These are phyloP conservation scores for Pteropus alecto DNA, from an alignment of 2,113 vertebrate genomes.

Conservation along the genomic window DNA sequence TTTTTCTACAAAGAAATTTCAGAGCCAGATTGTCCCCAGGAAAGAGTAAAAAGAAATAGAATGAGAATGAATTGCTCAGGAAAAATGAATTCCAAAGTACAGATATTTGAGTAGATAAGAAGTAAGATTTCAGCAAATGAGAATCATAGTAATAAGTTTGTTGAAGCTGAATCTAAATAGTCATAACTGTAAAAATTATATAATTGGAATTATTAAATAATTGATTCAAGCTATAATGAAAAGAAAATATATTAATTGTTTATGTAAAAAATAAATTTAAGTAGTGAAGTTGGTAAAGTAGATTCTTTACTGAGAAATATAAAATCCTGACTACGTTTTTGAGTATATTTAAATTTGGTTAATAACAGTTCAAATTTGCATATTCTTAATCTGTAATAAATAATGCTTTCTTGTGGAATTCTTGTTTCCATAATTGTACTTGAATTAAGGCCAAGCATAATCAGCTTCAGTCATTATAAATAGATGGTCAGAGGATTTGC, in stretches of 20 bases:
- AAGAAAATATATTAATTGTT: not conserved
- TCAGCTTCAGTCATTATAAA: not conserved
- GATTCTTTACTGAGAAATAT: not conserved
- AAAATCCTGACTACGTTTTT: not conserved
- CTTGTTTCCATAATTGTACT: not conserved
- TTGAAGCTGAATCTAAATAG: not conserved
- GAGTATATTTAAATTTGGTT: not conserved
- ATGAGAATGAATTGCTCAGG: not conserved
- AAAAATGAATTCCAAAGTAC: not conserved
- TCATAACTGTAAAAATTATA: not conserved
- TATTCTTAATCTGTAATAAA: not conserved
- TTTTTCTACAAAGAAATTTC: not conserved
- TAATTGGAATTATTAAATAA: not conserved
- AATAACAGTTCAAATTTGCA: not conserved
- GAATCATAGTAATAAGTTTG: not conserved
- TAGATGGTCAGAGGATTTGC: not conserved
- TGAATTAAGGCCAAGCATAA: not conserved
- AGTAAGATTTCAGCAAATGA: not conserved
- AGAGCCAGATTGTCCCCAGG: not conserved
- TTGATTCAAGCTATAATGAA: not conserved
- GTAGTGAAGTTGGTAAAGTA: not conserved
- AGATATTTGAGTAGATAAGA: not conserved
- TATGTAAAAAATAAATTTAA: not conserved
- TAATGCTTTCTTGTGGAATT: not conserved
- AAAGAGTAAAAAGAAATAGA: not conserved